phyloP scores from a whole-genome alignment of 2,888 invertebrate genomes.

The Escarpia spicata region DNA sequence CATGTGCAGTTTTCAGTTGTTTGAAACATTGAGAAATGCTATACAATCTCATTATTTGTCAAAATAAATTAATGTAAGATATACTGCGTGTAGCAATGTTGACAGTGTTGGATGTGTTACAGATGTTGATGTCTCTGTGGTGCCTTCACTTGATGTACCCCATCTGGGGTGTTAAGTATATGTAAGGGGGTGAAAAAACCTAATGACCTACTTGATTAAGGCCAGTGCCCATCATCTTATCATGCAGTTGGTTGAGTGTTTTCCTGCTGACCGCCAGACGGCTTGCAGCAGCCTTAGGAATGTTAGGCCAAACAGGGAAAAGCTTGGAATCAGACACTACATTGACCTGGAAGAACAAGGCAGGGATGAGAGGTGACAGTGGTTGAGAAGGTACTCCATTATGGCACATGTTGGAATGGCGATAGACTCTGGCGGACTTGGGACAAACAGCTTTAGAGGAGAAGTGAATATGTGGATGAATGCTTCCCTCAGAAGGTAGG shows the following conservation, averaged over 20 bases:
- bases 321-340: background rate
- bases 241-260: slow-evolving; percentile 58
- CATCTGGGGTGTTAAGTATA: no score
- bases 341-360: background rate
- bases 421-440: background rate
- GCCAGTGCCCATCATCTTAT: slow-evolving; percentile 4
- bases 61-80: background rate
- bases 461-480: background rate
- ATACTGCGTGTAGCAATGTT: background rate
- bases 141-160: no score
- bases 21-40: background rate
- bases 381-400: background rate
- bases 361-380: background rate
- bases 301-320: background rate
- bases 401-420: background rate
- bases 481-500: background rate
- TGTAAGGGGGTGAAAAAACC: background rate
- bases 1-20: background rate
- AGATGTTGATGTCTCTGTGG: no score
- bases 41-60: background rate
- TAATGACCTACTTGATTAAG: slow-evolving; percentile 20
- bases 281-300: slow-evolving; percentile 85
- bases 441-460: background rate
- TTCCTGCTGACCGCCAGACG: slow-evolving; percentile 95
- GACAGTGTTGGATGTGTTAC: background rate